A percentile compares a stretch with the other conserved stretches of the same genome.
These are phyloP conservation scores for Ochropacha duplaris DNA, from an alignment of 2,888 invertebrate genomes.

Conservation along the genomic window DNA sequence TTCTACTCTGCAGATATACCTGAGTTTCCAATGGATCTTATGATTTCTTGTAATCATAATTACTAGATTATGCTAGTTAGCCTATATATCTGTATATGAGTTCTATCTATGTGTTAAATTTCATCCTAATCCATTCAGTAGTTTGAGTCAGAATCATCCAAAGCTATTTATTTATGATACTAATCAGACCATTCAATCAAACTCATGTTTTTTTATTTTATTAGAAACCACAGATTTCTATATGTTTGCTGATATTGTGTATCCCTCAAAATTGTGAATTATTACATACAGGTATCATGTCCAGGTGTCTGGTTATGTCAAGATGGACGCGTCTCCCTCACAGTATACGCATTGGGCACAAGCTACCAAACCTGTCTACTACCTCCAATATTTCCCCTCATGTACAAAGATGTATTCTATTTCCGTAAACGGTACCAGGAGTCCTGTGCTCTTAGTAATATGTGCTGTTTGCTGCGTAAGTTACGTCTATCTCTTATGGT, in stretches of 20 bases:
- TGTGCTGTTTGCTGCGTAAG: conserved; percentile 74
- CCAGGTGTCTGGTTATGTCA: conserved; percentile 94
- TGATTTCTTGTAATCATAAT: too few species aligned
- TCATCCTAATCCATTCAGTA: too few species aligned
- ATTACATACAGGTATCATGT: conserved; percentile 86
- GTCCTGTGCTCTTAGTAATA: conserved; percentile 68
- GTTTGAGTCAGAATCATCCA: too few species aligned
- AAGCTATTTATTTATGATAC: too few species aligned
- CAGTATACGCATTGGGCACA: conserved; percentile 86
- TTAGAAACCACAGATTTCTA: too few species aligned
- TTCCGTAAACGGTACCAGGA: conserved; percentile 79
- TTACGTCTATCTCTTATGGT: conserved; percentile 8
- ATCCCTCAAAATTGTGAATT: neutral
- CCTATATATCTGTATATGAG: too few species aligned
- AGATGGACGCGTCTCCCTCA: conserved; percentile 88
- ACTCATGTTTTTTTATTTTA: too few species aligned
- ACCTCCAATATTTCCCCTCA: conserved; percentile 87
- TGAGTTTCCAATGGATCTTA: too few species aligned
- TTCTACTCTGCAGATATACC: too few species aligned
- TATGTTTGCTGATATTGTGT: neutral
- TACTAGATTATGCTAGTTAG: too few species aligned
- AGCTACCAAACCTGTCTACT: conserved; percentile 86
- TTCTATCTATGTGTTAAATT: too few species aligned
- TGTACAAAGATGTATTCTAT: conserved; percentile 87
- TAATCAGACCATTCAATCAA: too few species aligned